Evolutionary conservation across 2,888 invertebrate genomes (phyloP).

Genomic region (Timandra comae): DNA sequence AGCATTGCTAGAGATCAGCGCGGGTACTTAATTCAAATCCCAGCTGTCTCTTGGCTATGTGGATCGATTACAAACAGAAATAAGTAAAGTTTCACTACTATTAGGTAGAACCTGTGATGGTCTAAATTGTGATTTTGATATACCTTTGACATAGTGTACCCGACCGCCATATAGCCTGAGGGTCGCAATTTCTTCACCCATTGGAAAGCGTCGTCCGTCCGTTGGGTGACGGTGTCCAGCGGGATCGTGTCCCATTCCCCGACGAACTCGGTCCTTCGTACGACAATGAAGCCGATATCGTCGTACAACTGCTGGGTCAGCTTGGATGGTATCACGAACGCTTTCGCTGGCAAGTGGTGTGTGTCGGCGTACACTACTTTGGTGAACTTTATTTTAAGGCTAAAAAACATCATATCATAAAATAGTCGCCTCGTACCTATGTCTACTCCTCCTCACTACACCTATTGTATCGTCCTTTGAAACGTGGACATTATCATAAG

Average conservation of each 20-base stretch:
- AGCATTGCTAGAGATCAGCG: too few species aligned
- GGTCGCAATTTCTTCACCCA: conserved; percentile 36
- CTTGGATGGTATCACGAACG: conserved; percentile 40
- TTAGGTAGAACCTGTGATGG: too few species aligned
- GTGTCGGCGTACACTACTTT: conserved; percentile 30
- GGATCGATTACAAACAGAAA: too few species aligned
- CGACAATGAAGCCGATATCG: conserved; percentile 50
- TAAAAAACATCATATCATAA: conserved; percentile 23
- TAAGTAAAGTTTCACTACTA: too few species aligned
- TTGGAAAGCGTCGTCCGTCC: conserved; percentile 36
- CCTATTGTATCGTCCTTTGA: too few species aligned
- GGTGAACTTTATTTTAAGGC: conserved; percentile 42
- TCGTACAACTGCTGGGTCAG: conserved; percentile 41
- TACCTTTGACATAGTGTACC: conserved; percentile 44
- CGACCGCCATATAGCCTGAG: conserved; percentile 35
- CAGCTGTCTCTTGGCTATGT: too few species aligned
- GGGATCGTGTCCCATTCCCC: conserved; percentile 28
- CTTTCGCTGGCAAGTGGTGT: conserved; percentile 21
- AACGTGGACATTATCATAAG: too few species aligned
- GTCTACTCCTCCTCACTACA: too few species aligned
- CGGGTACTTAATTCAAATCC: too few species aligned
- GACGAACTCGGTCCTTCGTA: conserved; percentile 13
- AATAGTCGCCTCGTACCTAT: too few species aligned
- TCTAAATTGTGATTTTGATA: too few species aligned
- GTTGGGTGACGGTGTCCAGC: conserved; percentile 23